A percentile compares a stretch with the other conserved stretches of the same genome.
These are phyloP conservation scores for Psilopsiagon aurifrons DNA, from an alignment of 2,113 vertebrate species.

Conservation along the genomic window DNA sequence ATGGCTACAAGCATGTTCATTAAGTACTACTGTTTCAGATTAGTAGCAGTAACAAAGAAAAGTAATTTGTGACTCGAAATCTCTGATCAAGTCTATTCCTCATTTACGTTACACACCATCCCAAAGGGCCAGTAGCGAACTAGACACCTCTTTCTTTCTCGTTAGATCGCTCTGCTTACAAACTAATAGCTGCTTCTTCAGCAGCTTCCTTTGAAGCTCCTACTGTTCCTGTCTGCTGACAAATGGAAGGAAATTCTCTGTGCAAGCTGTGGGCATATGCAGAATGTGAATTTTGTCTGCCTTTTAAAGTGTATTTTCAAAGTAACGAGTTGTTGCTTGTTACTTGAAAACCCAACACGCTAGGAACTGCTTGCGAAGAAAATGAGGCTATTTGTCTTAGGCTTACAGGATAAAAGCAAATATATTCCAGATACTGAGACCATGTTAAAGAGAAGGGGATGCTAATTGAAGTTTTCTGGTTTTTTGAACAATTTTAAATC, in stretches of 20 bases:
- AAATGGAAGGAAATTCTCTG: not conserved
- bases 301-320: not conserved
- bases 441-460: not conserved
- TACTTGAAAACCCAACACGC: not conserved
- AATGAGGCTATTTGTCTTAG: not conserved
- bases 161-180: not conserved
- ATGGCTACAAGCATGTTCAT: not conserved
- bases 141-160: not conserved
- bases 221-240: not conserved
- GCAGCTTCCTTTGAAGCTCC: constrained; percentile 2
- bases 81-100: not conserved
- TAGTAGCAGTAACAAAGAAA: not conserved
- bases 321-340: not conserved
- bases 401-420: constrained; percentile 4
- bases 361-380: not conserved
- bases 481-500: not conserved
- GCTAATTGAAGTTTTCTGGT: not conserved
- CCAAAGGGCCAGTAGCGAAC: not conserved
- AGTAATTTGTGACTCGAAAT: not conserved
- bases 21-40: not conserved
- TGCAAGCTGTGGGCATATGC: not conserved
- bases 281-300: not conserved
- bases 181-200: not conserved
- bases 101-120: not conserved
- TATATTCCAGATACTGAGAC: not conserved